phyloP scores from a whole-genome alignment of 2,113 vertebrate species.

The Corythornis cristatus region DNA sequence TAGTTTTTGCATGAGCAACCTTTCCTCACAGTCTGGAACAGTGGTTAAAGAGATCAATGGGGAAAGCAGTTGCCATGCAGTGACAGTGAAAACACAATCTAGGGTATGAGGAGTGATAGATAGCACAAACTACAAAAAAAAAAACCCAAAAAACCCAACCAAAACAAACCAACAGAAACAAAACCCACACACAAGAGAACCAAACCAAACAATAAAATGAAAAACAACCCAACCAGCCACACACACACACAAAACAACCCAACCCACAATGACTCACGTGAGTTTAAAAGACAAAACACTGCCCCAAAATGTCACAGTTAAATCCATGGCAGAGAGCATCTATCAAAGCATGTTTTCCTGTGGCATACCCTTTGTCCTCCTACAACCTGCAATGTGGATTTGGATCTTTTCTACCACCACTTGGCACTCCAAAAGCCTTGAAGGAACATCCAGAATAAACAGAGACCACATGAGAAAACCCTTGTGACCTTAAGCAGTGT shows the following conservation, averaged over 20 bases:
- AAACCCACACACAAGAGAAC: too few relatives aligned
- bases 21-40: conserved; percentile 28
- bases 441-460: neutral
- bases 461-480: neutral
- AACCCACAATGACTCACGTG: too few relatives aligned
- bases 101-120: neutral
- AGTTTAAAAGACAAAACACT: neutral
- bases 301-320: neutral
- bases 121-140: neutral
- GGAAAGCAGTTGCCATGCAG: conserved; percentile 37
- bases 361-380: neutral
- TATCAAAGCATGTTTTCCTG: neutral
- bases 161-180: too few relatives aligned
- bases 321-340: neutral
- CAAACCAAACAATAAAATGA: too few relatives aligned
- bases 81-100: conserved; percentile 26
- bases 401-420: neutral
- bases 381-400: neutral
- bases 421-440: conserved; percentile 9
- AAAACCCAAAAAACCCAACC: neutral
- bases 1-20: conserved; percentile 59
- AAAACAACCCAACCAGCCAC: too few relatives aligned
- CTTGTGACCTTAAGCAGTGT: neutral
- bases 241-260: too few relatives aligned
- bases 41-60: conserved; percentile 36